Base-by-base conservation (phyloP, 1,140 invertebrate species). In the Caenorhabditis tropicalis region DNA sequence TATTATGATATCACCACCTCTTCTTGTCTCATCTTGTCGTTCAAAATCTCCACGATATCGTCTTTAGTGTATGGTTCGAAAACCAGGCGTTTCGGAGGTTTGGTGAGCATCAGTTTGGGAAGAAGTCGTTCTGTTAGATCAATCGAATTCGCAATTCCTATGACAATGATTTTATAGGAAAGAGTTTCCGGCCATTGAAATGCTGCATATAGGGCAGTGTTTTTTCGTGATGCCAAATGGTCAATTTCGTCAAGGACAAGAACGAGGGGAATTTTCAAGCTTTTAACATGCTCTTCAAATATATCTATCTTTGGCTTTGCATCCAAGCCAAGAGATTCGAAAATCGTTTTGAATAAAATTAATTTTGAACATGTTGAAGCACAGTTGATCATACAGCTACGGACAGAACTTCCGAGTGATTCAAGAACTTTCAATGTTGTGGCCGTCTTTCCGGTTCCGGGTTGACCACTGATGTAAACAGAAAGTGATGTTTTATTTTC, bases 221-320 rank as follows among this genome's bases (percentile, higher is more conserved):
- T 96, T 27, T 95, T 94, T 90, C 94, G 95, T 81, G 93, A 94
- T 85, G 94, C 94, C 9, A 99, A 92, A 90, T 98, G 96, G 92
- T 99, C 97, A 82, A 98, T 95, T 93, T 99, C 97, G 92, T 99
- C 97, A 21, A 99, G 91, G n/a, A 98, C 94, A 27, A 98, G 89
- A 2, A 87, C 49, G 5, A 86, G 46, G 10, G 79, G 39, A 16
- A n/a, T 70, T 29, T n/a, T 74, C n/a, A 79, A 74, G 3, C 33
- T 21, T 33, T 56, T 49, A 16, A 85, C 33, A 16, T 56, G 79
- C 2, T 98, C 91, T 65, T 95, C 94, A 92, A 88, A 93, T 27
- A 43, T 65, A 39, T 39, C 82, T 33, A 86, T 21, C 31, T 36
- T 53, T 24, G 49, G 24, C 12, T 85, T 29, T 56, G 31, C 9